Evolutionary conservation across 2,797 vertebrate genomes (phyloP), one percentile per base, ranked within the genome.

Genomic region (Xiphophorus birchmanni): DNA sequence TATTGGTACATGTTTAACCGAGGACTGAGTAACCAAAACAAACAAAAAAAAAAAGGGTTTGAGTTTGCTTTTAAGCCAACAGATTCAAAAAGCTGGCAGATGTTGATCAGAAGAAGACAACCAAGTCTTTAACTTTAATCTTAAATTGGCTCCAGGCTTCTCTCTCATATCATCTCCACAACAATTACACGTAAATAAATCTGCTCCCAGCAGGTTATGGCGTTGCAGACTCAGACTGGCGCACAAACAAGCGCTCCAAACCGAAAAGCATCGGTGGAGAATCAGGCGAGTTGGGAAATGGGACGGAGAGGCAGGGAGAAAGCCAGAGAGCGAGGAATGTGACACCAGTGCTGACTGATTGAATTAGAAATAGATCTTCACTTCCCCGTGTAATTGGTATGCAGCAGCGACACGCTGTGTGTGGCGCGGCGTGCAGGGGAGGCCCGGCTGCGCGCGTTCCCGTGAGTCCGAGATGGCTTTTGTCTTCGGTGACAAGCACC

Each of bases 341-440:
- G 90, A 90, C 91, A 92, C 88, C 83, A 85, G 83, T n/a, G 9
- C 74, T 90, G 91, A 94, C 84, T 92, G 92, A 95, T 93, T 93
- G 92, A 92, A 94, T 93, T 92, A 90, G 89, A 92, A 94, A 90
- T 87, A 82, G 91, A 93, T 89, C 92, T 90, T 91, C 91, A 85
- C 89, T 85, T 93, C 83, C 37, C 90, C 80, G 73, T 91, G 93
- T 94, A 94, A 94, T 93, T 93, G 93, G 92, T 93, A 93, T 87
- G 87, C 84, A 78, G 86, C 75, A 82, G 88, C 84, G 90, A 90
- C 90, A 90, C 77, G 80, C 87, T 83, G 84, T 78, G 88, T 80
- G 87, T 7, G 73, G 78, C 42, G n/a, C 11, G 48, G 74, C 74
- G 85, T 60, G 84, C 65, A 79, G 85, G 63, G 75, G 77, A 86